Percentiles rank a stretch among this genome's conserved stretches.
These are phyloP conservation scores for Epinotia bilunana DNA, from an alignment of 2,888 invertebrate species.

Conservation along the genomic window DNA sequence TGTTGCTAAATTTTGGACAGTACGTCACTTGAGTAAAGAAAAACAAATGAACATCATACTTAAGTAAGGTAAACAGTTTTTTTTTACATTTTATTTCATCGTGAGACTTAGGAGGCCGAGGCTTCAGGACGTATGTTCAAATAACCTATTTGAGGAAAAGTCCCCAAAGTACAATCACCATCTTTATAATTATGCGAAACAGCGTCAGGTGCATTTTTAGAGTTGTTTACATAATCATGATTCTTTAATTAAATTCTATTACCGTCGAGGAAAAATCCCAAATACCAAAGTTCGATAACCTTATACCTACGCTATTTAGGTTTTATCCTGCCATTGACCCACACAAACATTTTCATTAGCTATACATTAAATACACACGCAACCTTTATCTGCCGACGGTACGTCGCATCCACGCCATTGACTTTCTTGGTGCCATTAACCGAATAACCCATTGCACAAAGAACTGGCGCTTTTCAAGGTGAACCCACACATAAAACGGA, in stretches of 20 bases:
- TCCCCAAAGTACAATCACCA: too few species aligned
- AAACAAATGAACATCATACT: background rate
- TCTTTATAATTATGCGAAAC: too few species aligned
- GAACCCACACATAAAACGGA: conserved; percentile 72
- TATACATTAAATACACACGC: conserved; percentile 1
- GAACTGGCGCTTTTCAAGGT: conserved; percentile 83
- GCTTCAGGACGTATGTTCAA: too few species aligned
- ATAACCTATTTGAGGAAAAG: too few species aligned
- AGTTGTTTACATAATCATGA: too few species aligned
- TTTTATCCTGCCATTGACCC: conserved; percentile 15
- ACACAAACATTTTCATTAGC: conserved; percentile 13
- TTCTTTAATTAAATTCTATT: background rate
- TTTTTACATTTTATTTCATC: too few species aligned
- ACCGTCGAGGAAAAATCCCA: conserved; percentile 13
- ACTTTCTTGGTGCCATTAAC: conserved; percentile 84
- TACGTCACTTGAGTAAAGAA: background rate
- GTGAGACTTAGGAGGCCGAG: too few species aligned
- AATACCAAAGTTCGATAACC: conserved; percentile 11
- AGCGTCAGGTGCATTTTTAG: too few species aligned
- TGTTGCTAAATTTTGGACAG: too few species aligned
- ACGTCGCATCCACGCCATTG: conserved; percentile 81
- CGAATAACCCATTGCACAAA: conserved; percentile 85
- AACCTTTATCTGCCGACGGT: conserved; percentile 64
- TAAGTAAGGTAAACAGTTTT: background rate
- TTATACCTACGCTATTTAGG: conserved; percentile 12